Percentiles rank a stretch among this genome's conserved stretches.
Evolutionary conservation across 2,888 invertebrate genomes (phyloP).

Genomic region (Liopterus haemorrhoidalis): DNA sequence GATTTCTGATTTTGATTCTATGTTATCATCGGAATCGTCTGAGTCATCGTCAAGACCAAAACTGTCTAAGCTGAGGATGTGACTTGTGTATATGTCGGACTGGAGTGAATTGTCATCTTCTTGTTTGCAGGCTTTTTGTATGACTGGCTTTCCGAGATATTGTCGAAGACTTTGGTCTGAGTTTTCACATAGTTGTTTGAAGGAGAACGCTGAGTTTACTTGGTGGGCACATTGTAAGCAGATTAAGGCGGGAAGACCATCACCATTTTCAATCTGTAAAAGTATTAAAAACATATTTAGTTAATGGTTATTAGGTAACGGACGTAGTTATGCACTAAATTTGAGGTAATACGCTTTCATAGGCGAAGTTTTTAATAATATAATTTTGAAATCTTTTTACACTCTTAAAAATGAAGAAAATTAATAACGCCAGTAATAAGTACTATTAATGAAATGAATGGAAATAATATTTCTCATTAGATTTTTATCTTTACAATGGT

Average conservation of each 20-base stretch:
- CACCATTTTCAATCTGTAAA: conserved; percentile 45
- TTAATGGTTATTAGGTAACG: too few relatives aligned
- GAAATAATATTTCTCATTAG: too few relatives aligned
- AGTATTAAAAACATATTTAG: conserved; percentile 15
- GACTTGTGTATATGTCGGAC: conserved; percentile 14
- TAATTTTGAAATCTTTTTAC: conserved; percentile 12
- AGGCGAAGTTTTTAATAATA: too few relatives aligned
- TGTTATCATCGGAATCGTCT: conserved; percentile 40
- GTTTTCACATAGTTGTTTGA: conserved; percentile 48
- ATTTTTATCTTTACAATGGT: too few relatives aligned
- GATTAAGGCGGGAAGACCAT: conserved; percentile 46
- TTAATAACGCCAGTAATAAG: conserved; percentile 1
- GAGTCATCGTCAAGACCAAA: conserved; percentile 42
- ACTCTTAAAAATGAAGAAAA: conserved; percentile 9
- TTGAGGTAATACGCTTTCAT: too few relatives aligned
- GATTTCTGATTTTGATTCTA: conserved; percentile 40
- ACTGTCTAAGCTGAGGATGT: conserved; percentile 35
- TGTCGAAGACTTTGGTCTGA: conserved; percentile 45
- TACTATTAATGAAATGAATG: too few relatives aligned
- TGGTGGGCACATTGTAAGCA: conserved; percentile 48
- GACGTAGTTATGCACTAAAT: too few relatives aligned
- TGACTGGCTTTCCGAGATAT: conserved; percentile 43
- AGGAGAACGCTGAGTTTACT: conserved; percentile 46
- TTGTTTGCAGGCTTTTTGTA: conserved; percentile 36
- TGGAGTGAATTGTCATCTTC: conserved; percentile 33